Conservation (phyloP, 2,113 vertebrate species). For the Neogale vison region DNA sequence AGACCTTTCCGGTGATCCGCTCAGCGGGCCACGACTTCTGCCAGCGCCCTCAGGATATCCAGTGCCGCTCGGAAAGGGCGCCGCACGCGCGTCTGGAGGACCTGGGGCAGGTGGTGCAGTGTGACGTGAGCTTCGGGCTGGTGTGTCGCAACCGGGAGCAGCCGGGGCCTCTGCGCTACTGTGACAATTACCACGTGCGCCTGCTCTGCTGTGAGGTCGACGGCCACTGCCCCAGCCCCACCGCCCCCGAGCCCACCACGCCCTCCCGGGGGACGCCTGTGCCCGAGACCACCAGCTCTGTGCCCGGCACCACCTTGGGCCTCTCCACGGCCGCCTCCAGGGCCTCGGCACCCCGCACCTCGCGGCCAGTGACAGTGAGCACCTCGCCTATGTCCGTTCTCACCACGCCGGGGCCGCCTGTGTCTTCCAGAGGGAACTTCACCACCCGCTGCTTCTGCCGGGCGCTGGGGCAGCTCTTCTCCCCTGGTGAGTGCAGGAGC, state of each 20-base stretch:
- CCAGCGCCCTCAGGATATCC: conserved; percentile 54
- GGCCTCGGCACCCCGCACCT: background rate
- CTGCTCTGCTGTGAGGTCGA: conserved; percentile 76
- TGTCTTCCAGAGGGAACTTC: accelerated
- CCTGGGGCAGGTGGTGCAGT: conserved; percentile 75
- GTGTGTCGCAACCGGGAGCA: conserved; percentile 73
- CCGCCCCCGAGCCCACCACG: accelerated
- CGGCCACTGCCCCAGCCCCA: background rate
- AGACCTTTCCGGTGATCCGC: background rate
- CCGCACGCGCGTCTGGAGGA: conserved; percentile 30
- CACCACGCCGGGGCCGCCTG: accelerated
- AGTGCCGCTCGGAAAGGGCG: conserved; percentile 73
- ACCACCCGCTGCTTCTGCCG: conserved; percentile 70
- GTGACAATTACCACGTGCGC: conserved; percentile 76
- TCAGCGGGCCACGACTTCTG: conserved; percentile 28
- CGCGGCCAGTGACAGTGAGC: accelerated
- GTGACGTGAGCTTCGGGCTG: conserved; percentile 42
- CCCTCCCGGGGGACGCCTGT: accelerated
- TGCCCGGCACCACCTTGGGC: background rate
- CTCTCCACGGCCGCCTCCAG: background rate
- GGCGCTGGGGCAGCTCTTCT: conserved; percentile 60
- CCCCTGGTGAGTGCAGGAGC: conserved; percentile 71
- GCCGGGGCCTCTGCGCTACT: background rate
- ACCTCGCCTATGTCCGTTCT: accelerated
- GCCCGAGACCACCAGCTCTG: background rate